Percentiles rank a stretch among this genome's conserved stretches.
Evolutionary conservation across 2,797 vertebrate genomes (phyloP).

Genomic region (Sylvilagus floridanus): DNA sequence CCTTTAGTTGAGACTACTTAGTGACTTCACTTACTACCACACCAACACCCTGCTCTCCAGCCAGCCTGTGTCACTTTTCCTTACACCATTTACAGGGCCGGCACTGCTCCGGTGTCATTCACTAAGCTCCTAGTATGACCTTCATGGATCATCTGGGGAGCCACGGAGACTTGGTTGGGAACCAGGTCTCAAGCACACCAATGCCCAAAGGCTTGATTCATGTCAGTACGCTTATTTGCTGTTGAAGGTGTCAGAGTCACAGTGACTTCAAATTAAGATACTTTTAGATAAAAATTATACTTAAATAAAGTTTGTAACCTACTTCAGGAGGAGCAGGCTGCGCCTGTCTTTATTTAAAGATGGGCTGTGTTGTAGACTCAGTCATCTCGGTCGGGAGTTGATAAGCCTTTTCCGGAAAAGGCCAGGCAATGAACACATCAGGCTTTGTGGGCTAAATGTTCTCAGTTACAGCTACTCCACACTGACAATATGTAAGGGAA

Average conservation of each 20-base stretch:
- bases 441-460: neutral
- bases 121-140: neutral
- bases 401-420: neutral
- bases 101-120: neutral
- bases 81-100: neutral
- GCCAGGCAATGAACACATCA: neutral
- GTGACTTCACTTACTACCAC: neutral
- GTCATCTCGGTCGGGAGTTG: neutral
- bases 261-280: neutral
- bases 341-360: neutral
- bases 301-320: neutral
- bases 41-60: neutral
- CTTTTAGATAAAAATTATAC: neutral
- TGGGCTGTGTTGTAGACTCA: neutral
- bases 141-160: neutral
- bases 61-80: neutral
- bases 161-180: neutral
- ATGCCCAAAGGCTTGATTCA: neutral
- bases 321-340: neutral
- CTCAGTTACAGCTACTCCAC: neutral
- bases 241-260: constrained; percentile 22
- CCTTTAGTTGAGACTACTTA: neutral
- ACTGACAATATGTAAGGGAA: neutral
- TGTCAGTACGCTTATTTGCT: neutral
- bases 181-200: neutral